phyloP scores from a whole-genome alignment of 1,140 invertebrate genomes.

The Brachionus rotundiformis region DNA sequence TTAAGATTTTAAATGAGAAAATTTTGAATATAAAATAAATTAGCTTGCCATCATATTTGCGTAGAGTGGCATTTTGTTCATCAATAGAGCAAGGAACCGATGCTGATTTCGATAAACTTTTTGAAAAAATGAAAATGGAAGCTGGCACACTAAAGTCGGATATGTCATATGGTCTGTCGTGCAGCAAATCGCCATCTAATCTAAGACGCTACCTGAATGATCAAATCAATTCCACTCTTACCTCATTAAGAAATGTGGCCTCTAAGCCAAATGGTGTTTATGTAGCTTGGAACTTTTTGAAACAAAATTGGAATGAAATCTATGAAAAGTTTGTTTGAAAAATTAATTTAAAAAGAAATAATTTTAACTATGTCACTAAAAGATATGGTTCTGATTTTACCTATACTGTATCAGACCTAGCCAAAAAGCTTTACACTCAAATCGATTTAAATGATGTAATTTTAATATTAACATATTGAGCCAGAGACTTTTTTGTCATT shows the following conservation, averaged over 20 bases:
- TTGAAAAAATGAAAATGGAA: neutral
- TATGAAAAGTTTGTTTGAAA: neutral
- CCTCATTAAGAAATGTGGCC: neutral
- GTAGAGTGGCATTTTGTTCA: neutral
- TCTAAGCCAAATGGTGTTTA: neutral
- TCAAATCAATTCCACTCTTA: neutral
- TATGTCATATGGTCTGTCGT: neutral
- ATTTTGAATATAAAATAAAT: neutral
- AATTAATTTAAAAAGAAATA: neutral
- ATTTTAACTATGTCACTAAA: neutral
- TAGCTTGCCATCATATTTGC: neutral
- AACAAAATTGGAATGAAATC: slow-evolving; percentile 30
- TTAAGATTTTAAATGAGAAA: neutral
- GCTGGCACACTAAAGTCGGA: neutral
- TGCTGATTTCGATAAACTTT: slow-evolving; percentile 29
- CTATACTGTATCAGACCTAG: neutral
- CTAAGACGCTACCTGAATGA: slow-evolving; percentile 19
- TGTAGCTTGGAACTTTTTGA: slow-evolving; percentile 25
- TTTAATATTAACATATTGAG: no score
- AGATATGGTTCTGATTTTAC: neutral
- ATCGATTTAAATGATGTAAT: neutral
- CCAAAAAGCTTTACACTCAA: neutral
- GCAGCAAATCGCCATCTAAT: neutral
- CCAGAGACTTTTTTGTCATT: no score
- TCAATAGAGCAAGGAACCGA: slow-evolving; percentile 1